Evolutionary conservation across 1,140 invertebrate species (phyloP).

Genomic region (Drosophila simulans): DNA sequence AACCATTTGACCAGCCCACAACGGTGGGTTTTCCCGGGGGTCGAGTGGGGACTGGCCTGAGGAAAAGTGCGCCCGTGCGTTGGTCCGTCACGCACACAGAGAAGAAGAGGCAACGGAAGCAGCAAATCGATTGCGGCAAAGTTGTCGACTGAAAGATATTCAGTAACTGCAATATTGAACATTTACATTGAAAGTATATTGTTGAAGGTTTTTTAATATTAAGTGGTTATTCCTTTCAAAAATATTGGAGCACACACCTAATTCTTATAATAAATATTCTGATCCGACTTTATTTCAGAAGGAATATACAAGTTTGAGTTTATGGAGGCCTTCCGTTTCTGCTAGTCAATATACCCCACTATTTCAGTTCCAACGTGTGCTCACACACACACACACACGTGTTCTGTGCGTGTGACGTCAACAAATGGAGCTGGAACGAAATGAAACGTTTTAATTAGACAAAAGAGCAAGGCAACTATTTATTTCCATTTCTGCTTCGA

Average conservation of each 20-base stretch:
- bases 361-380: neutral
- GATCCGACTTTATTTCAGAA: no score
- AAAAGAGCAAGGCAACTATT: constrained; percentile 79
- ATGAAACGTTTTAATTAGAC: constrained; percentile 79
- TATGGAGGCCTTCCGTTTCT: no score
- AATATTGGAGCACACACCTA: no score
- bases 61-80: constrained; percentile 53
- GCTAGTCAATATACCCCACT: neutral
- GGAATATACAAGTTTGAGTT: no score
- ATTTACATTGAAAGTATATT: no score
- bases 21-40: constrained; percentile 20
- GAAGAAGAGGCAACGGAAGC: neutral
- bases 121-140: constrained; percentile 12
- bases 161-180: neutral
- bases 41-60: neutral
- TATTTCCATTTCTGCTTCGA: constrained; percentile 71
- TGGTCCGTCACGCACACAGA: constrained; percentile 59
- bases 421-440: constrained; percentile 61
- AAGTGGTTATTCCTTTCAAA: no score
- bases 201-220: no score
- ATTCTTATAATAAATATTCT: no score
- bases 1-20: constrained; percentile 66
- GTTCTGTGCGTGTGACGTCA: constrained; percentile 54
- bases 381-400: constrained; percentile 17
- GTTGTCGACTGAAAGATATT: constrained; percentile 12